These are phyloP conservation scores for Onychomys arenicola DNA, from an alignment of 2,797 vertebrate genomes.

Conservation along the genomic window DNA sequence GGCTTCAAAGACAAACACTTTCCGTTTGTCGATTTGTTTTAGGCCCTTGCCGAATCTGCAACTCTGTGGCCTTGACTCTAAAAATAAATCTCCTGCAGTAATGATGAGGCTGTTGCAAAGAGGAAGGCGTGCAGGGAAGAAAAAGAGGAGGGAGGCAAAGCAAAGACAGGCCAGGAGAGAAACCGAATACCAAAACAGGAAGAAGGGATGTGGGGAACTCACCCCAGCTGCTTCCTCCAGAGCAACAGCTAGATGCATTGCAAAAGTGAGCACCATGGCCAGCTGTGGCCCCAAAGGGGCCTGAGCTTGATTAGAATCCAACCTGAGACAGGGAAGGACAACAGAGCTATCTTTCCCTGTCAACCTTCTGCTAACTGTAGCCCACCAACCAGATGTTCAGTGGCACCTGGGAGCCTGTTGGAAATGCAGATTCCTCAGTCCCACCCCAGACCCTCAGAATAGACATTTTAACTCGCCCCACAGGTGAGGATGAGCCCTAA, in stretches of 20 bases:
- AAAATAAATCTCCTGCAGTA: constrained; percentile 83
- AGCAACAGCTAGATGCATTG: background rate
- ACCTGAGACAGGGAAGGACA: background rate
- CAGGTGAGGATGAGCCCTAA: background rate
- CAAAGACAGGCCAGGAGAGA: constrained; percentile 41
- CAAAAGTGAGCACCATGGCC: background rate
- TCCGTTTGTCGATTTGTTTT: constrained; percentile 83
- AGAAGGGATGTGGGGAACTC: constrained; percentile 67
- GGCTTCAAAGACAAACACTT: constrained; percentile 82
- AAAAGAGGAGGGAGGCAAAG: constrained; percentile 62
- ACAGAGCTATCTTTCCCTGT: background rate
- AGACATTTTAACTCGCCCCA: constrained; percentile 27
- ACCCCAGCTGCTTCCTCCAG: constrained; percentile 28
- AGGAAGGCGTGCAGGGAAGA: constrained; percentile 69
- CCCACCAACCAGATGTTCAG: background rate
- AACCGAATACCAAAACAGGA: constrained; percentile 70
- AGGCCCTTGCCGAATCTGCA: constrained; percentile 83
- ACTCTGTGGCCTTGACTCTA: constrained; percentile 76
- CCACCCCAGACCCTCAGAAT: background rate
- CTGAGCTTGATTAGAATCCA: background rate
- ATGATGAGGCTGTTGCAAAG: constrained; percentile 79
- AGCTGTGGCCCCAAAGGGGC: accelerated
- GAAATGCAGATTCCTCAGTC: background rate
- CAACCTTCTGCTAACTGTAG: background rate
- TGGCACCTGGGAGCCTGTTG: background rate